Conservation (phyloP, 2,888 invertebrate genomes). For the Chouioia cunea region DNA sequence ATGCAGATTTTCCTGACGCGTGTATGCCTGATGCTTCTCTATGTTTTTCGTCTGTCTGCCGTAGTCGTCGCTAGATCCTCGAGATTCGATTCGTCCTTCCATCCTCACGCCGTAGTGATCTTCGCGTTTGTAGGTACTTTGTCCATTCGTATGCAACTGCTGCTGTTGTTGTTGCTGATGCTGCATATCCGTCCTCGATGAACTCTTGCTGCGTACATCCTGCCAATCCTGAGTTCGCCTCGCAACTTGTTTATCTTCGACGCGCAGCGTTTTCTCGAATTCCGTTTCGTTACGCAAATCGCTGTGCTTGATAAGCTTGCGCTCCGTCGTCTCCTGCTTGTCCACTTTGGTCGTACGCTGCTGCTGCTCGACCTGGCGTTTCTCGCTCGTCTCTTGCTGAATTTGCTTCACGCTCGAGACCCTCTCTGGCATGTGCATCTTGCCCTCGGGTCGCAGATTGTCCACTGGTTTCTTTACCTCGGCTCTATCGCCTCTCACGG, state of each 20-base stretch:
- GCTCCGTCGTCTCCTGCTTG: constrained; percentile 67
- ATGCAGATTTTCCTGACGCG: constrained; percentile 64
- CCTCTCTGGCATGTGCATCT: constrained; percentile 69
- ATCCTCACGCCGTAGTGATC: constrained; percentile 79
- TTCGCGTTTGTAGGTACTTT: constrained; percentile 70
- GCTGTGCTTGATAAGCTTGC: constrained; percentile 33
- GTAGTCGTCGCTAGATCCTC: constrained; percentile 72
- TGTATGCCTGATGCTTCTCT: constrained; percentile 72
- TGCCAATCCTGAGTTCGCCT: constrained; percentile 12
- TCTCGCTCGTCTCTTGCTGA: constrained; percentile 51
- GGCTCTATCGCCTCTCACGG: constrained; percentile 69
- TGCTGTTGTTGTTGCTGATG: constrained; percentile 5
- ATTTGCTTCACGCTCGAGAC: constrained; percentile 61
- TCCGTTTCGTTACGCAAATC: constrained; percentile 39
- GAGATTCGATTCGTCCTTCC: constrained; percentile 72
- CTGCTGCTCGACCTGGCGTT: constrained; percentile 47
- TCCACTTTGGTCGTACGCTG: constrained; percentile 67
- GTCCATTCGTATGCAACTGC: too few relatives aligned
- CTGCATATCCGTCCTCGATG: constrained; percentile 29
- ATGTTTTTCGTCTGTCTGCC: constrained; percentile 72
- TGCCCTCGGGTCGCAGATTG: constrained; percentile 67
- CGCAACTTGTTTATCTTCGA: constrained; percentile 26
- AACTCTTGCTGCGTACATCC: not conserved
- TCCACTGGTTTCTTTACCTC: constrained; percentile 68
- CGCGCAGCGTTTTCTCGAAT: constrained; percentile 41